A percentile compares a stretch with the other conserved stretches of the same genome.
Conservation (phyloP, 2,888 invertebrate genomes). For the Scaptomyza tumidula region DNA sequence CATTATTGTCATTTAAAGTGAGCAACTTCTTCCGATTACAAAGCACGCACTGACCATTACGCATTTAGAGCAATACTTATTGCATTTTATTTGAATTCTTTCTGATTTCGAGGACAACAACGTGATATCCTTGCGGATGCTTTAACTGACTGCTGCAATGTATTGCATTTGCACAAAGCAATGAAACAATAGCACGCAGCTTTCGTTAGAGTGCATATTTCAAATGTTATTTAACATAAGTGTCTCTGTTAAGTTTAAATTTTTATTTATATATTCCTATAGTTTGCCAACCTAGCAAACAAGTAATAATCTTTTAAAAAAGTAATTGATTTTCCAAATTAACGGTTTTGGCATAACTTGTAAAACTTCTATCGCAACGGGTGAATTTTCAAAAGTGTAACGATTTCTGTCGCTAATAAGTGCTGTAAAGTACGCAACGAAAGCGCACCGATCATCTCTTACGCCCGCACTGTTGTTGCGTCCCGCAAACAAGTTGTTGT, state of each 20-base stretch:
- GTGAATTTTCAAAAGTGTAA: background rate
- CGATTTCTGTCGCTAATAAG: conserved; percentile 1
- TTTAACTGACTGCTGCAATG: conserved; percentile 26
- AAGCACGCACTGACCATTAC: conserved; percentile 64
- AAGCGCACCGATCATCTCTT: background rate
- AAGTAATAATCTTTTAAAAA: background rate
- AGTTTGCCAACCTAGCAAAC: no score
- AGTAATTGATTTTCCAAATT: background rate
- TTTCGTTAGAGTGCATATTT: background rate
- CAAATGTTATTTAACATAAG: background rate
- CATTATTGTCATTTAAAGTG: conserved; percentile 31
- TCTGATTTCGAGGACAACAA: conserved; percentile 13
- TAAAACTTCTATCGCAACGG: background rate
- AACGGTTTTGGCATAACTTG: background rate
- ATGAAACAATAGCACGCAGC: conserved; percentile 20
- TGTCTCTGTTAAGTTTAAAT: background rate
- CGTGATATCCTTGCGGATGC: conserved; percentile 20
- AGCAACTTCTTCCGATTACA: conserved; percentile 25
- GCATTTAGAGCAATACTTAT: conserved; percentile 4
- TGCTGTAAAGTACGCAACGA: conserved; percentile 12
- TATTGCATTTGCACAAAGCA: conserved; percentile 14
- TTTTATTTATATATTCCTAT: no score
- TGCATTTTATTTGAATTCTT: conserved; percentile 38
- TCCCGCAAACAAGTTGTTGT: background rate
- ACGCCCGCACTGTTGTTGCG: background rate